Conservation (phyloP, 2,113 vertebrate genomes). For the Aegypius monachus region DNA sequence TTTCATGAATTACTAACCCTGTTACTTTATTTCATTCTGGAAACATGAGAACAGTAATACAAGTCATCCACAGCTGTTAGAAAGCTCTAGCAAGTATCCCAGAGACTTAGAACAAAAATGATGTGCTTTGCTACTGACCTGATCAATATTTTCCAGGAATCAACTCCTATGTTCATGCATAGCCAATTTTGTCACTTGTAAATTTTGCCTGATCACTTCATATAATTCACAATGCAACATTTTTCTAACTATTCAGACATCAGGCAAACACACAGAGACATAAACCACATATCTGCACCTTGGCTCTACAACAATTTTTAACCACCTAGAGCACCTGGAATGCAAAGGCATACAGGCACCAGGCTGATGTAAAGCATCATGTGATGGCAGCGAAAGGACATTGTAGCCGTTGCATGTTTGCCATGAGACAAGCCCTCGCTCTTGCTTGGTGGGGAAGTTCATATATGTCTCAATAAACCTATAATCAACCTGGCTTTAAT, state of each 20-base stretch:
- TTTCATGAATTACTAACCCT: background rate
- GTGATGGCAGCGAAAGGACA: background rate
- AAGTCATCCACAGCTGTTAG: background rate
- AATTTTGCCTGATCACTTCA: background rate
- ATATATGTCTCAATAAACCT: background rate
- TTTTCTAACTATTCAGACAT: background rate
- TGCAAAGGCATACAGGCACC: background rate
- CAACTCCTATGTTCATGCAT: background rate
- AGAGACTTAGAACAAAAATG: background rate
- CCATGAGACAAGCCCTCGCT: background rate
- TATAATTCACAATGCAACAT: background rate
- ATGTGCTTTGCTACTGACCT: background rate
- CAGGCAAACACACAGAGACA: background rate
- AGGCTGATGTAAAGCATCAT: background rate
- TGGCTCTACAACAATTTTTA: background rate
- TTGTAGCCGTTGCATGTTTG: too few species aligned
- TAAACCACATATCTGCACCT: background rate
- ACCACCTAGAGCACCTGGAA: background rate
- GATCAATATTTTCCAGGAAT: background rate
- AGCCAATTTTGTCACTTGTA: background rate
- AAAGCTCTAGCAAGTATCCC: background rate
- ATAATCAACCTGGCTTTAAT: background rate
- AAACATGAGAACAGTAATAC: background rate
- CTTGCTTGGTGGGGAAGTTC: background rate
- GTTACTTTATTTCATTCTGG: background rate